Evolutionary conservation across 2,797 vertebrate species (phyloP), one percentile per base, ranked within the genome.

Genomic region (Eulemur mongoz): DNA sequence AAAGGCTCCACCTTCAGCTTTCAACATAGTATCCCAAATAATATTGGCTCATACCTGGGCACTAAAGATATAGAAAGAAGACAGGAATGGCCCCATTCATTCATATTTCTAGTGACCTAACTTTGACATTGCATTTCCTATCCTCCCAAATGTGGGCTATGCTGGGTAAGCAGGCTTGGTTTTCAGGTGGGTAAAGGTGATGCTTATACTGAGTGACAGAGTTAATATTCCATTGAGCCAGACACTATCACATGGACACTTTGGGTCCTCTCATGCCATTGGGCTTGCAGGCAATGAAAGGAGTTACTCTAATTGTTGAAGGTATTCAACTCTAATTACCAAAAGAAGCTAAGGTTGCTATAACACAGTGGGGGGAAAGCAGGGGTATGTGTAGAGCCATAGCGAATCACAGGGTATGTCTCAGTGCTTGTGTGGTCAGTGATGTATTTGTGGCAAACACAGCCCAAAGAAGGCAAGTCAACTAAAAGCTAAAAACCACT

Each of bases 311-410:
- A 20, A 23, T 63, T 50, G 9, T 81, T 70, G 40, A 22, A 5
- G 23, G 32, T 18, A 82, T 70, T 32, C 12, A 6, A 61, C 43
- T 4, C 7, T 76, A 38, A 59, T 35, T 45, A 27, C 2, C n/a
- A 20, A 35, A 25, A 38, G 67, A 61, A 61, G 18, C 5, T 50
- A 17, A 18, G 43, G 25, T 12, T 38, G 8, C 11, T 40, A 32
- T 18, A 72, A 50, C 17, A 61, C 2, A 27, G 18, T 20, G 5
- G 12, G 11, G 45, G 23, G 23, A 57, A 45, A 23, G 12, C 14
- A 65, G 1, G 7, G 9, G 0, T 30, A 22, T 13, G 5, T 40
- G 1, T 75, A 12, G 12, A 32, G 45, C 14, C 20, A 14, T 3
- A 65, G 25, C 14, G 14, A 57, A 45, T 69, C 35, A n/a, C 0